phyloP scores from a whole-genome alignment of 2,113 vertebrate genomes.

The Murina feae region DNA sequence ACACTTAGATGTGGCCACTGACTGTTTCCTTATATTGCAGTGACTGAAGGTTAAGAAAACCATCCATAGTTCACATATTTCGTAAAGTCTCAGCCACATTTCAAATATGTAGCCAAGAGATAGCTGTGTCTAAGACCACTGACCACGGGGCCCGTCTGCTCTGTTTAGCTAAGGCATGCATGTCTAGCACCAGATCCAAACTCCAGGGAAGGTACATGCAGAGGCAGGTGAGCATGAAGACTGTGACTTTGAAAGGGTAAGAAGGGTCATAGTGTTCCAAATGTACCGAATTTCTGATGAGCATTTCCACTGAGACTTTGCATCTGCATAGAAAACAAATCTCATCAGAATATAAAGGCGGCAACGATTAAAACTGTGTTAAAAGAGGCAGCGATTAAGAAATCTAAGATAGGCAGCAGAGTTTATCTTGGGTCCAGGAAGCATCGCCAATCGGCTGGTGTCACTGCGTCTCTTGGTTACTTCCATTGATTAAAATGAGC shows the following conservation, averaged over 20 bases:
- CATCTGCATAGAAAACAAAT: background rate
- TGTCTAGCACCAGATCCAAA: background rate
- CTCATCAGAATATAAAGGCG: background rate
- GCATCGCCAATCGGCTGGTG: background rate
- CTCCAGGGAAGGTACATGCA: background rate
- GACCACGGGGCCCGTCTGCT: background rate
- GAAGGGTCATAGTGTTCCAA: background rate
- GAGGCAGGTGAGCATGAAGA: background rate
- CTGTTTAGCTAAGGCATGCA: background rate
- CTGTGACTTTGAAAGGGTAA: background rate
- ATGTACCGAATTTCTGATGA: background rate
- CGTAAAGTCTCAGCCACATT: background rate
- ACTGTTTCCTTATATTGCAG: background rate
- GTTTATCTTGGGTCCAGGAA: background rate
- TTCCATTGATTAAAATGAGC: background rate
- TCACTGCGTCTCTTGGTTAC: background rate
- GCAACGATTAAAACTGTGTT: background rate
- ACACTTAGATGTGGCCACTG: background rate
- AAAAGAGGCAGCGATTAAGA: background rate
- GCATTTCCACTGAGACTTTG: background rate
- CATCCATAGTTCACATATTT: background rate
- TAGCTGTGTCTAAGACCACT: background rate
- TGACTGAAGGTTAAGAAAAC: background rate
- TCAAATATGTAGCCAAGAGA: background rate
- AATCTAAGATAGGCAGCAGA: background rate